Evolutionary conservation across 2,888 invertebrate species (phyloP), one percentile per base, ranked within the genome.

Genomic region (Netelia fuscicornis): DNA sequence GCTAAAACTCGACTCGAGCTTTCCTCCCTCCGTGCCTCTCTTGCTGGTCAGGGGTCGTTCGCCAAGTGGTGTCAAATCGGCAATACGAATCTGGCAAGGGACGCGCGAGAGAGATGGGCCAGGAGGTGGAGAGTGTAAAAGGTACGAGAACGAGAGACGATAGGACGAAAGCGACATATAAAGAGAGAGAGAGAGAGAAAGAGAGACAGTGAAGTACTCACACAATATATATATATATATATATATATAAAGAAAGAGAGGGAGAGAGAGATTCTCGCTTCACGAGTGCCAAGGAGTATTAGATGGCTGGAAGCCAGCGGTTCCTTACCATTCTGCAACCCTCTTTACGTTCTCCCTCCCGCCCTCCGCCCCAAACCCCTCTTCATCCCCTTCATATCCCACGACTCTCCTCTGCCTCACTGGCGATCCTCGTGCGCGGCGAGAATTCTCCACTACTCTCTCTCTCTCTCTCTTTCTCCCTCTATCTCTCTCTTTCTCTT

Each of bases 221-320:
- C 58, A 58, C 20, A 58, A 25, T 25, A 25, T 25, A 25, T 25
- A 25, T 25, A 25, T 25, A 25, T 25, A 25, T n/a, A 52, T 52
- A 52, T 52, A 10, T 52, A 52, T 52, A n/a, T 52, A 52, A 30
- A 58, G 44, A 80, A 56, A 44, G 64, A 67, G 67, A 79, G 72
- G 20, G 81, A 71, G 78, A 37, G 62, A 52, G 56, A 58, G 54
- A 76, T 71, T 72, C 64, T 82, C 81, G 85, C 76, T 52, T 85
- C 78, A 87, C 67, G 83, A 84, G 86, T 85, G 81, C 87, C 86
- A 83, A 87, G 87, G 87, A 86, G 89, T 89, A 90, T 91, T 89
- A 90, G 90, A 89, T 91, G 90, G 90, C 90, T 85, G 52, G 64
- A 80, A 88, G 91, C 91, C 91, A 92, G 90, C 87, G 87, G 86